phyloP scores from a whole-genome alignment of 2,888 invertebrate species.

The Mystacides longicornis region DNA sequence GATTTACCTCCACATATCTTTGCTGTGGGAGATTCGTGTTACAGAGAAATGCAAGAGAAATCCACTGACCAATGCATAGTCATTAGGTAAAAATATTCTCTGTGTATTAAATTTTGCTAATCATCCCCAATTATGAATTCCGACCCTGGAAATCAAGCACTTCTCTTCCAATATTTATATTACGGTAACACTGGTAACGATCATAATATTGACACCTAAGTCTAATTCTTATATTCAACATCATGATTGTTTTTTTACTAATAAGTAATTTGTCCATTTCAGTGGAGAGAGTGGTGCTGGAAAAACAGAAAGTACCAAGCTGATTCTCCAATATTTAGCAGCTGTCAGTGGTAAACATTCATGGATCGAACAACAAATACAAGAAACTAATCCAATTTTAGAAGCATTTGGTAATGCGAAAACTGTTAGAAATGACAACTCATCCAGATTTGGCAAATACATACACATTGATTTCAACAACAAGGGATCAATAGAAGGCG shows the following conservation, averaged over 20 bases:
- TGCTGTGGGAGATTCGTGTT: slow-evolving; percentile 89
- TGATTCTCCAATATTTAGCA: slow-evolving; percentile 88
- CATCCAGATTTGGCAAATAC: slow-evolving; percentile 93
- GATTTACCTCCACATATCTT: slow-evolving; percentile 93
- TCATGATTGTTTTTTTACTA: slow-evolving; percentile 11
- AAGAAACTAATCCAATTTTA: slow-evolving; percentile 93
- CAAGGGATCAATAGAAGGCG: slow-evolving; percentile 83
- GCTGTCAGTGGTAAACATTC: slow-evolving; percentile 92
- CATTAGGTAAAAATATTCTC: slow-evolving; percentile 72
- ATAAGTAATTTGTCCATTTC: too few species aligned
- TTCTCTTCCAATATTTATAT: too few species aligned
- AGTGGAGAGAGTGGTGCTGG: slow-evolving; percentile 96
- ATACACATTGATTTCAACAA: slow-evolving; percentile 83
- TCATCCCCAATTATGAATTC: too few species aligned
- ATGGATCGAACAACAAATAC: slow-evolving; percentile 96
- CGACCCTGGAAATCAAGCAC: too few species aligned
- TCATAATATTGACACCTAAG: too few species aligned
- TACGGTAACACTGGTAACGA: too few species aligned
- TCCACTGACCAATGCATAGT: slow-evolving; percentile 86
- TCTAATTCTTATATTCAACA: not conserved
- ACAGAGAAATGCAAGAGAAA: slow-evolving; percentile 68
- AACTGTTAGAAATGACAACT: slow-evolving; percentile 92
- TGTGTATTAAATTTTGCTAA: too few species aligned
- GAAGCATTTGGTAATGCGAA: slow-evolving; percentile 98
- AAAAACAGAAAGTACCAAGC: slow-evolving; percentile 92